A percentile compares a stretch with the other conserved stretches of the same genome.
phyloP scores from a whole-genome alignment of 2,113 vertebrate species.

The Periophthalmus modestus region DNA sequence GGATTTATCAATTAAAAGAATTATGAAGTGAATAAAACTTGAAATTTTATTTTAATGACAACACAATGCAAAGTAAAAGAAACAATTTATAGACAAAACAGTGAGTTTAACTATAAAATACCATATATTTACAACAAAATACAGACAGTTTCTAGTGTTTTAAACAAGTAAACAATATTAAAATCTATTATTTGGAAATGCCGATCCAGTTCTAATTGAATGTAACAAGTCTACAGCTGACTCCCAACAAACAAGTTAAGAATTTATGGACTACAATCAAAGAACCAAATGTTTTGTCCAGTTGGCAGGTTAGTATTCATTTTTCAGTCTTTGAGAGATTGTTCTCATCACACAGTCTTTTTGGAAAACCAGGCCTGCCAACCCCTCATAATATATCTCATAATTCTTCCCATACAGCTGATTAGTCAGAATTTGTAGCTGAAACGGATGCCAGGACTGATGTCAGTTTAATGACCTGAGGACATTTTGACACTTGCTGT shows the following conservation, averaged over 20 bases:
- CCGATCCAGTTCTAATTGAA: neutral
- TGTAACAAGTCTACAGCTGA: neutral
- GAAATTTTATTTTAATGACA: neutral
- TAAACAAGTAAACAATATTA: neutral
- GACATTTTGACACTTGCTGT: slow-evolving; percentile 26
- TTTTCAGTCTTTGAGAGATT: neutral
- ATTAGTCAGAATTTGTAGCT: slow-evolving; percentile 22
- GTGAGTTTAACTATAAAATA: neutral
- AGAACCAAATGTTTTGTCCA: neutral
- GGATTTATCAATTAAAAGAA: neutral
- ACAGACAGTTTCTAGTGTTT: neutral
- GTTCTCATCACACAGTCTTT: slow-evolving; percentile 12
- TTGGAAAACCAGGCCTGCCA: slow-evolving; percentile 7
- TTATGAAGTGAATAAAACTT: neutral
- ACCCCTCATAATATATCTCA: slow-evolving; percentile 14
- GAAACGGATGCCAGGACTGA: slow-evolving; percentile 5
- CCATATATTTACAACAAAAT: neutral
- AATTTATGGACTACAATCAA: neutral
- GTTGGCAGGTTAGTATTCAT: neutral
- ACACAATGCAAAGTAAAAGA: neutral
- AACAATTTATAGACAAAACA: neutral
- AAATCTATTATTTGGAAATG: neutral
- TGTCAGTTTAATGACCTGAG: slow-evolving; percentile 19
- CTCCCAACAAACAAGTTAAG: neutral
- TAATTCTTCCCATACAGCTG: slow-evolving; percentile 10